These are phyloP conservation scores for Sphaerophoria rueppellii DNA, from an alignment of 2,888 invertebrate species.

Conservation along the genomic window DNA sequence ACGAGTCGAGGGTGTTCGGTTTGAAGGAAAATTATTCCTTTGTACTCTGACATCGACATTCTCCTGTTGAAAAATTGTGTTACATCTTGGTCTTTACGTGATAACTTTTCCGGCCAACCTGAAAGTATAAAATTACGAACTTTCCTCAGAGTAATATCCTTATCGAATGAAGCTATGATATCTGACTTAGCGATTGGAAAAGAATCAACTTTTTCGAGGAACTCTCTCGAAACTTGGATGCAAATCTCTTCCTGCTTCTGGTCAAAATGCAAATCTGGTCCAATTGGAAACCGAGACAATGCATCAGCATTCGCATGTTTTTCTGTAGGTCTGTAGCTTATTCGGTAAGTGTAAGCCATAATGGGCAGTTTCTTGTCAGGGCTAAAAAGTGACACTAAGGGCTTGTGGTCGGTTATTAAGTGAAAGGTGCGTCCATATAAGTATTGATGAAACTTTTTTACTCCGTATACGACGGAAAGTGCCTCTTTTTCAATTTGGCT, in stretches of 20 bases:
- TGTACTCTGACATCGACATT: slow-evolving; percentile 27
- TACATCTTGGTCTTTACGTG: slow-evolving; percentile 20
- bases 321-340: slow-evolving; percentile 21
- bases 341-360: slow-evolving; percentile 33
- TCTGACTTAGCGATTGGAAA: slow-evolving; percentile 18
- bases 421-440: slow-evolving; percentile 48
- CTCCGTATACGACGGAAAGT: slow-evolving; percentile 47
- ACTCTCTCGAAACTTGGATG: slow-evolving; percentile 17
- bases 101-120: slow-evolving; percentile 47
- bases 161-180: slow-evolving; percentile 10
- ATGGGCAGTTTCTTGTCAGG: slow-evolving; percentile 57
- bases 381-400: slow-evolving; percentile 42
- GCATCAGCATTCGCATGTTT: not conserved
- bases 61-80: slow-evolving; percentile 34
- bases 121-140: slow-evolving; percentile 23
- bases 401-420: slow-evolving; percentile 52
- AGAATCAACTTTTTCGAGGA: not conserved
- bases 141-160: slow-evolving; percentile 21
- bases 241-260: slow-evolving; percentile 30
- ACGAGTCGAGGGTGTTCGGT: slow-evolving; percentile 37
- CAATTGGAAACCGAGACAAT: slow-evolving; percentile 15
- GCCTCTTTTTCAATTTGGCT: slow-evolving; percentile 65
- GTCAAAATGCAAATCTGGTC: slow-evolving; percentile 20
- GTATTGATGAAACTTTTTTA: slow-evolving; percentile 46
- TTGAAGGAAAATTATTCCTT: slow-evolving; percentile 32